Percentiles rank a stretch among this genome's conserved stretches.
Evolutionary conservation across 2,797 vertebrate species (phyloP).

Genomic region (Melanotaenia boesemani): DNA sequence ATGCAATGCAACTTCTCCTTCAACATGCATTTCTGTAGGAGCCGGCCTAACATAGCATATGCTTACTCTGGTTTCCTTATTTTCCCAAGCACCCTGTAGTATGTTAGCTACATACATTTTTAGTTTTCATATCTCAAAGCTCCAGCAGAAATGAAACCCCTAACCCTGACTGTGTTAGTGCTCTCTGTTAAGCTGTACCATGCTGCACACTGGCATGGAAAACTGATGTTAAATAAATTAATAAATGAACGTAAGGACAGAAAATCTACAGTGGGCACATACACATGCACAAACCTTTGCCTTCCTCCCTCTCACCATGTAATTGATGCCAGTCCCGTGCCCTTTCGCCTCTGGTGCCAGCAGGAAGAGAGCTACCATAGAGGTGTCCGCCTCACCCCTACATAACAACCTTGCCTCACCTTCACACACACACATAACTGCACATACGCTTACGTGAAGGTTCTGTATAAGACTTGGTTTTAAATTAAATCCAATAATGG

Average conservation of each 20-base stretch:
- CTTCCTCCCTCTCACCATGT: constrained; percentile 53
- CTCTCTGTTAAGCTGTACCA: constrained; percentile 19
- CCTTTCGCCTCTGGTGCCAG: constrained; percentile 78
- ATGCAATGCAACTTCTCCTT: constrained; percentile 11
- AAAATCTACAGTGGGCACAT: constrained; percentile 28
- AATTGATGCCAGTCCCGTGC: constrained; percentile 83
- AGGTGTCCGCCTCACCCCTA: constrained; percentile 76
- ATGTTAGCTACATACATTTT: constrained; percentile 39
- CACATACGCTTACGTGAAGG: constrained; percentile 18
- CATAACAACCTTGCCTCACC: constrained; percentile 84
- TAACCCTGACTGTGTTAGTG: constrained; percentile 40
- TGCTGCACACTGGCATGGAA: constrained; percentile 13
- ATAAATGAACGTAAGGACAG: constrained; percentile 29
- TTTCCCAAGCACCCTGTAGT: constrained; percentile 42
- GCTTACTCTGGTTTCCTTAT: constrained; percentile 27
- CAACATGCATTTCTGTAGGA: constrained; percentile 15
- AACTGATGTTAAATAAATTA: constrained; percentile 41
- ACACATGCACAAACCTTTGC: constrained; percentile 34
- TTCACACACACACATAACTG: constrained; percentile 66
- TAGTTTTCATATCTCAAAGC: constrained; percentile 49
- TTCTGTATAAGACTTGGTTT: background rate
- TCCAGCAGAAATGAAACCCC: constrained; percentile 44
- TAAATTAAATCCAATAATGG: background rate
- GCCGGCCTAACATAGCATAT: constrained; percentile 30
- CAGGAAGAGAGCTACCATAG: constrained; percentile 75